Evolutionary conservation across 2,113 vertebrate species (phyloP).

Genomic region (Phocoena phocoena): DNA sequence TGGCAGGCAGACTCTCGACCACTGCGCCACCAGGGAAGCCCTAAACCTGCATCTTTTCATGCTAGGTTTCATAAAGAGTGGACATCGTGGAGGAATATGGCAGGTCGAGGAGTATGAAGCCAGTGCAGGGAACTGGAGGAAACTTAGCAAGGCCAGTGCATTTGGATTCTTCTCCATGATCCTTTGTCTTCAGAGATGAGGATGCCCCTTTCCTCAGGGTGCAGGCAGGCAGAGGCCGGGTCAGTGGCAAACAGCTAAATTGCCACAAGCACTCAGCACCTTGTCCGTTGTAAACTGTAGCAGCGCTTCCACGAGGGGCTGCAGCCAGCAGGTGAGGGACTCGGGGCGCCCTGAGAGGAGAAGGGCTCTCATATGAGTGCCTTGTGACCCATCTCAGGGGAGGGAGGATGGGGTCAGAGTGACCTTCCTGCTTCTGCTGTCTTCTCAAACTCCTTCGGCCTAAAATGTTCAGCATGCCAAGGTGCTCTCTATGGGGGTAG

Average conservation of each 20-base stretch:
- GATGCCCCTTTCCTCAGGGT: no score
- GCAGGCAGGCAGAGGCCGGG: no score
- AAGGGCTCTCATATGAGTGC: background rate
- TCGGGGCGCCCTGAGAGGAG: background rate
- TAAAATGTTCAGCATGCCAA: background rate
- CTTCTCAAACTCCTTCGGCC: background rate
- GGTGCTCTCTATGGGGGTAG: background rate
- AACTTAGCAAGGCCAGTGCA: rapidly evolving
- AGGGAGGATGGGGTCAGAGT: background rate
- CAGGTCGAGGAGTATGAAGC: background rate
- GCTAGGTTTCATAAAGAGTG: background rate
- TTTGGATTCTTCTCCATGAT: background rate
- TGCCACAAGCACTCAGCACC: background rate
- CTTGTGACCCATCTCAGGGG: background rate
- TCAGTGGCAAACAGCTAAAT: background rate
- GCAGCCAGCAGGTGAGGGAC: background rate
- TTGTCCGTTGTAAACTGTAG: background rate
- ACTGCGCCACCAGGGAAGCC: no score
- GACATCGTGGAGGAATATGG: rapidly evolving
- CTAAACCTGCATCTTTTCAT: background rate
- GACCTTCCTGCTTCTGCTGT: background rate
- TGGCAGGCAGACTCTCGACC: no score
- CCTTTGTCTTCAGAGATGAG: background rate
- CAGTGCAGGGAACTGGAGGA: background rate
- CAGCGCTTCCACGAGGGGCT: background rate